Base-by-base conservation (phyloP, 2,797 vertebrate genomes). In the Rhadinocentrus ornatus region DNA sequence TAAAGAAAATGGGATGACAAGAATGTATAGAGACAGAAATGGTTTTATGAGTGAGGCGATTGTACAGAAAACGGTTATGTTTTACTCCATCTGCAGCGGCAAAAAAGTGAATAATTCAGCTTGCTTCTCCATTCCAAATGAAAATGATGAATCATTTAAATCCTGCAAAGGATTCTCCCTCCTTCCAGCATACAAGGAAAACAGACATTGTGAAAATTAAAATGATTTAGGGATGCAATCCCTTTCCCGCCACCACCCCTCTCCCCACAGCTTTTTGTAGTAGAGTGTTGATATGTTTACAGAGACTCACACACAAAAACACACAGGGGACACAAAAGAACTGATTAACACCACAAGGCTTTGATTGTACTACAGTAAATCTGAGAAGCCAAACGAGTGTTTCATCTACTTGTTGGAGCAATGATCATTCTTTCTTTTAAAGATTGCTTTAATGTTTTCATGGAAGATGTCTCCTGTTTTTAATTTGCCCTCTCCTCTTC, bases 81-180 rank as follows among this genome's bases (percentile, higher is more conserved):
- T 87, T 90, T 91, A 91, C 87, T 89, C 81, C 80, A 81, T 90
- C 84, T 81, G 82, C 90, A 73, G 86, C 66, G 82, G 80, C 83
- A 80, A 87, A 88, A 85, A 87, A 88, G 87, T 89, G 86, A 93
- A 93, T 92, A 85, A 91, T 91, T 93, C 89, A 91, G 84, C 85
- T 90, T 83, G 82, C 82, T 77, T 84, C 86, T 92, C 90, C 82
- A 87, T 90, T 90, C 85, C 78, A 88, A 90, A 93, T 88, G 85
- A 91, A 93, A 92, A 92, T 82, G 83, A 91, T 93, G 82, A 93
- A 93, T 92, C 90, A 91, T 91, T 93, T 86, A 88, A 90, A 86
- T 90, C 85, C 85, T 59, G 83, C 79, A 85, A 91, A 92, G 85
- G 78, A 92, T 85, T 79, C 83, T 72, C 77, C 75, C 80, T 85